phyloP scores from a whole-genome alignment of 2,888 invertebrate species.

The Synergus gifuensis region DNA sequence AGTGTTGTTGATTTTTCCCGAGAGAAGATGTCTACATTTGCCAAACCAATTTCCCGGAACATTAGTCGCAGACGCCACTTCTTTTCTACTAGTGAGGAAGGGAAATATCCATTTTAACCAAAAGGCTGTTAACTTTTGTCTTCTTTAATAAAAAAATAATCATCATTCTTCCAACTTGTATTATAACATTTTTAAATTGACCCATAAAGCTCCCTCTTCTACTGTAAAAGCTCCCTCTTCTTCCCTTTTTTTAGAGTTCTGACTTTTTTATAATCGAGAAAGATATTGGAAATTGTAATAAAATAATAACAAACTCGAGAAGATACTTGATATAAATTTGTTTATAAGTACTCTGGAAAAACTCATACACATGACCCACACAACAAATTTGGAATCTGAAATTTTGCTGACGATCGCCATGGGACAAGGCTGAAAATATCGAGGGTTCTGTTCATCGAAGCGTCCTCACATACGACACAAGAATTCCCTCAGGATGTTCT shows the following conservation, averaged over 20 bases:
- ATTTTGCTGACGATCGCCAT: conserved; percentile 75
- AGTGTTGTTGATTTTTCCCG: conserved; percentile 67
- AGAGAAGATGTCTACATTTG: conserved; percentile 70
- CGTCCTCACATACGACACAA: conserved; percentile 65
- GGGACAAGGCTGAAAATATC: conserved; percentile 69
- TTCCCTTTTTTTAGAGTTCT: not conserved
- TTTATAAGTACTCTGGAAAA: not conserved
- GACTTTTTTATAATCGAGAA: not conserved
- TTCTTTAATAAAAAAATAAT: not conserved
- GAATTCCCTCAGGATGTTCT: conserved; percentile 71
- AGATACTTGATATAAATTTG: not conserved
- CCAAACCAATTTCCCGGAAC: conserved; percentile 76
- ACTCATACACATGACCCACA: conserved; percentile 63
- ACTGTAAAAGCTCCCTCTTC: too few species aligned
- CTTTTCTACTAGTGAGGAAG: conserved; percentile 50
- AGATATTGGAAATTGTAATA: not conserved
- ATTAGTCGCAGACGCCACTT: conserved; percentile 72
- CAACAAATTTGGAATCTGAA: conserved; percentile 66
- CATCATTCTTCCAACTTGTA: too few species aligned
- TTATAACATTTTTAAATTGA: not conserved
- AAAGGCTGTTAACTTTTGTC: not conserved
- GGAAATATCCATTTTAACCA: not conserved
- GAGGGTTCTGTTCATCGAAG: conserved; percentile 73
- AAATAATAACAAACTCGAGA: too few species aligned
- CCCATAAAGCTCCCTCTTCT: too few species aligned